Conservation (phyloP, 2,113 vertebrate species). For the Hippocampus mohnikei region DNA sequence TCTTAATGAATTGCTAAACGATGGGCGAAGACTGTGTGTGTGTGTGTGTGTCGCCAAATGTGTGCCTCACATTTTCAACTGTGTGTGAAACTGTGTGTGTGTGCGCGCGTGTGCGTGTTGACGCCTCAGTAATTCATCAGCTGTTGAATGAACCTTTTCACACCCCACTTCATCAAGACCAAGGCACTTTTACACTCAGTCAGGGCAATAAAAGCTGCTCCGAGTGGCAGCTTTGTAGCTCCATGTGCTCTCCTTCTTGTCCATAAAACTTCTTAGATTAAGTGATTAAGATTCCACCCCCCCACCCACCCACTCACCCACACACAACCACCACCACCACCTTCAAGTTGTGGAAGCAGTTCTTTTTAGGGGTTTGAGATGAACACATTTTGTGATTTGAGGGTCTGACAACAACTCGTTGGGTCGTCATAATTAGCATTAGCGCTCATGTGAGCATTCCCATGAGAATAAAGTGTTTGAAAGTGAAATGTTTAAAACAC, state of each 20-base stretch:
- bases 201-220: constrained; percentile 33
- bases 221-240: not conserved
- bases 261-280: constrained; percentile 3
- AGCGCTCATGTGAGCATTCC: not conserved
- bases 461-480: not conserved
- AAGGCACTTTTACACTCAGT: constrained; percentile 41
- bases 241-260: not conserved
- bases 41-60: constrained; percentile 30
- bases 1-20: constrained; percentile 36
- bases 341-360: not conserved
- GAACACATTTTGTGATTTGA: not conserved
- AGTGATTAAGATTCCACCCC: constrained; percentile 3
- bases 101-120: constrained; percentile 7
- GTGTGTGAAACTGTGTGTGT: constrained; percentile 19
- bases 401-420: too few species aligned
- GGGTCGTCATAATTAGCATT: not conserved
- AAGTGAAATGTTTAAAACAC: not conserved
- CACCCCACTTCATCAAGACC: constrained; percentile 37
- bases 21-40: constrained; percentile 12
- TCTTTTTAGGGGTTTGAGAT: not conserved
- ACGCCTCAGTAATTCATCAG: constrained; percentile 49
- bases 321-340: not conserved
- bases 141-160: constrained; percentile 47
- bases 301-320: too few species aligned
- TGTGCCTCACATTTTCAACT: constrained; percentile 15